Conservation (phyloP, 2,113 vertebrate species). For the Mirza zaza region DNA sequence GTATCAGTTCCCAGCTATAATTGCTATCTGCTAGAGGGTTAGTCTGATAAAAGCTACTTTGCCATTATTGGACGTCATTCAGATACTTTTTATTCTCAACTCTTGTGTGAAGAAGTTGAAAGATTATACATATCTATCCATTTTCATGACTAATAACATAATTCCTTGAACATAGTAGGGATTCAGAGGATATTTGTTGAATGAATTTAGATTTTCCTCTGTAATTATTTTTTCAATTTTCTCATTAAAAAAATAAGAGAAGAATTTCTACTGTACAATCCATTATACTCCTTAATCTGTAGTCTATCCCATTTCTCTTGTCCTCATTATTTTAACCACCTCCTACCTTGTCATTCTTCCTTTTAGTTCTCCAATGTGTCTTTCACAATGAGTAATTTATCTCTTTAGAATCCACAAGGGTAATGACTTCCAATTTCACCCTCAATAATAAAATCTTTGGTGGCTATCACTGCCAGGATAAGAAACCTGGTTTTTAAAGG, state of each 20-base stretch:
- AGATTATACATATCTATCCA: neutral
- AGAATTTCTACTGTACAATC: neutral
- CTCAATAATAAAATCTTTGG: neutral
- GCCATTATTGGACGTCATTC: neutral
- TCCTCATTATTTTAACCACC: neutral
- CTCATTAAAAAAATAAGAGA: neutral
- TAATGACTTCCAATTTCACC: neutral
- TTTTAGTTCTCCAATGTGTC: neutral
- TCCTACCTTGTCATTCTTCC: neutral
- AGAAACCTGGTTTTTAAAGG: neutral
- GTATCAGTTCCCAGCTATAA: neutral
- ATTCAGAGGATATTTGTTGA: neutral
- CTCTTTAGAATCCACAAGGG: neutral
- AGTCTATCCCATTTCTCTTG: neutral
- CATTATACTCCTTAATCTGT: neutral
- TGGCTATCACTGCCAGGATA: neutral
- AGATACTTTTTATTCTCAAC: neutral
- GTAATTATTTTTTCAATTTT: neutral
- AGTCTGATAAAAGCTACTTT: neutral
- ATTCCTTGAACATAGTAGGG: neutral
- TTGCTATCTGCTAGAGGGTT: neutral
- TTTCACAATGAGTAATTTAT: constrained; percentile 31
- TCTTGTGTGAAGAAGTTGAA: neutral
- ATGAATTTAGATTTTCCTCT: neutral
- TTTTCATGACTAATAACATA: neutral